Base-by-base conservation (phyloP, 2,888 invertebrate genomes). In the Drosophila longiperda region DNA sequence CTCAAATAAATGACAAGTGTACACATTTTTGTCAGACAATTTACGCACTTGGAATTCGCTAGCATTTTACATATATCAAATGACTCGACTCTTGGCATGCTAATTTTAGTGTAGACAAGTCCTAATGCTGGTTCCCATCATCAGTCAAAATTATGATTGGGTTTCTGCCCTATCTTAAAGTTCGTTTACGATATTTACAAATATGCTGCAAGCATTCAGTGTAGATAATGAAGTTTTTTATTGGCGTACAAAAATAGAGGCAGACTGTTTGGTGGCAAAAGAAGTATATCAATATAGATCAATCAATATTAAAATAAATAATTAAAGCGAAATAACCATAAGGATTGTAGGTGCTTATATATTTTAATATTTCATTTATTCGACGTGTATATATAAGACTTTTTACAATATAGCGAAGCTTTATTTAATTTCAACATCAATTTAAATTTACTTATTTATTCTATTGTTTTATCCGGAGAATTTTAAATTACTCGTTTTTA, bases 21-120 rank as follows among this genome's bases (percentile, higher is more conserved):
- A 57, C 58, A 61, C 29, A 75, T 64, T 82, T 75, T 70, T 82
- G 80, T 82, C 80, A 80, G 70, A 17, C 73, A 63, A 78, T 82
- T 78, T 75, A 36, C 48, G 33, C 61, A 58, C 49, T 38, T 26
- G 55, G 32, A 34, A 68, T 49, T 40, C 17, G 29, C 45, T 54
- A 29, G 32, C 48, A 63, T 58, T 61, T 52, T 42, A 38, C 23
- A 63, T 50, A 78, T 63, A 49, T 65, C 55, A 34, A 50, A 54
- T 60, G 61, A 20, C 53, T 54, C 49, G 79, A 52, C 61, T 69
- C 55, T 66, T 55, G 76, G 61, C 76, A 73, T 40, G 48, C 68
- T 69, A 69, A 80, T 78, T 75, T 73, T 54, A 59, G 65, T 68
- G 66, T 57, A 62, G 78, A 68, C 60, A 63, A 63, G 60, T 57